phyloP scores from a whole-genome alignment of 2,797 vertebrate genomes.

The Anguilla pacifica region DNA sequence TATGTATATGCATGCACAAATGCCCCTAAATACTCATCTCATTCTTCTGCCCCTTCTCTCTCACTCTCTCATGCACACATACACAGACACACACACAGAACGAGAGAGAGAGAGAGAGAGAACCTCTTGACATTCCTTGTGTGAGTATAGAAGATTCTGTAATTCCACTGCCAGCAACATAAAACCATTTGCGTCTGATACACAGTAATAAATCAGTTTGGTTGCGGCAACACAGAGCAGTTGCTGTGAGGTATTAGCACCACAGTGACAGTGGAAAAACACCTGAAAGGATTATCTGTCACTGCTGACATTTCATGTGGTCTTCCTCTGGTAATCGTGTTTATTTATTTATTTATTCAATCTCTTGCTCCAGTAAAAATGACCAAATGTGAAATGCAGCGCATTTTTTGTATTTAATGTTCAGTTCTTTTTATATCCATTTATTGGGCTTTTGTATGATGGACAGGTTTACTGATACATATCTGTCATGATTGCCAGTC shows the following conservation, averaged over 20 bases:
- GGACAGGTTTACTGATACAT: neutral
- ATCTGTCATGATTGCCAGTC: neutral
- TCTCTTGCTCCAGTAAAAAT: neutral
- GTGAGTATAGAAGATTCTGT: neutral
- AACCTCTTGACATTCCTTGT: neutral
- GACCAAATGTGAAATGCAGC: neutral
- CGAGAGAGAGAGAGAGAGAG: neutral
- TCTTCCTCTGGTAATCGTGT: neutral
- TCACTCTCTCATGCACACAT: no score
- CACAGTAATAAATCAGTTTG: constrained; percentile 11
- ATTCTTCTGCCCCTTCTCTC: neutral
- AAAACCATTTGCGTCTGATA: constrained; percentile 11
- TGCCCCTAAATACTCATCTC: neutral
- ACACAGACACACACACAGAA: neutral
- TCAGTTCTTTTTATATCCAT: neutral
- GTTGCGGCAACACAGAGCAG: neutral
- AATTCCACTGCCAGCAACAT: neutral
- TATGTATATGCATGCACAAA: neutral
- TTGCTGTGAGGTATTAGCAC: constrained; percentile 12
- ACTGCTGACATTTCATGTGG: neutral
- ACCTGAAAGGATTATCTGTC: constrained; percentile 19
- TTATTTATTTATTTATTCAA: constrained; percentile 13
- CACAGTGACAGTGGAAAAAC: constrained; percentile 2
- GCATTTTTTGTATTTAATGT: neutral
- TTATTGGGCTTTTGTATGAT: neutral